Evolutionary conservation across 1,140 invertebrate genomes (phyloP), one percentile per base, ranked within the genome.

Genomic region (Venturia canescens): DNA sequence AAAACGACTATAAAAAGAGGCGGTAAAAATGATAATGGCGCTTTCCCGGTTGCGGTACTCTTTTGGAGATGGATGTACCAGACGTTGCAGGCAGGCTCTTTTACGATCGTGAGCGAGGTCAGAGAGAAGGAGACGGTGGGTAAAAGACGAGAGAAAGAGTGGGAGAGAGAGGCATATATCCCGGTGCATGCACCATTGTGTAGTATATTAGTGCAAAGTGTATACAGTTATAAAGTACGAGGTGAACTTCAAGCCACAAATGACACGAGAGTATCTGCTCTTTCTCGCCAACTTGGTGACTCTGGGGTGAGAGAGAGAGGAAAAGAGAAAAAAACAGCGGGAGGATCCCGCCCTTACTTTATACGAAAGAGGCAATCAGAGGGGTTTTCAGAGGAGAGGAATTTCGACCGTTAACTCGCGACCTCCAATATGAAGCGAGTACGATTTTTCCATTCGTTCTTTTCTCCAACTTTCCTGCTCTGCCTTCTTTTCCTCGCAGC

Each of bases 181-280:
- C 18, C 57, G 21, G 57, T 60, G n/a, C 23, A 60, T 60, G 57
- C 57, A 60, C 57, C 57, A 23, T 60, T 60, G 6, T 60, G 57
- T 60, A 60, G 57, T 60, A 60, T 60, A 60, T 60, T 60, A 60
- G 57, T 50, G 48, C 16, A 60, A 3, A 18, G 57, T 21, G 23
- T 60, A 60, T 60, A 60, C n/a, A 60, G 57, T 60, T 60, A 60
- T 60, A 18, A 3, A 60, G n/a, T n/a, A 3, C 23, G n/a, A 9
- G 9, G 57, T 60, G 23, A 60, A 60, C 18, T 60, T n/a, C 16
- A 60, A 16, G 13, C 57, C 57, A n/a, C 57, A 23, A 60, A 60
- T 60, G 57, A 60, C 57, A 60, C 57, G 57, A 60, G 57, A 60
- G 57, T 60, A n/a, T 60, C 57, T 60, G 21, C 57, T n/a, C 18